phyloP scores from a whole-genome alignment of 2,797 vertebrate species.

The Scyliorhinus canicula region DNA sequence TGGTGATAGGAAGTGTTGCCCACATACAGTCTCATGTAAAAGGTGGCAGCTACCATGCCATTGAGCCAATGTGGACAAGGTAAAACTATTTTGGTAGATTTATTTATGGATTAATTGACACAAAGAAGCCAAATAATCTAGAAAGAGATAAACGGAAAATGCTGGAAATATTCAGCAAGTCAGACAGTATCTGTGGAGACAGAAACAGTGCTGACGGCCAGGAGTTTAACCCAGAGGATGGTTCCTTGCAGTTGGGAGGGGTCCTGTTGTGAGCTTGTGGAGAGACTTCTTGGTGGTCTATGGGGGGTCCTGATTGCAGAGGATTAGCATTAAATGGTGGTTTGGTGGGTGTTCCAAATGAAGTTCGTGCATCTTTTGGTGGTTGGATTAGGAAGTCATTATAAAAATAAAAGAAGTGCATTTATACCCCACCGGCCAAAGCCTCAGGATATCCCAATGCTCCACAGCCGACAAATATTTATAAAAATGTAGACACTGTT shows the following conservation, averaged over 20 bases:
- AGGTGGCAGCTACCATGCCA: neutral
- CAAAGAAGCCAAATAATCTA: neutral
- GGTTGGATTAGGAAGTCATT: neutral
- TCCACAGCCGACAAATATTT: neutral
- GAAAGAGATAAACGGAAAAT: neutral
- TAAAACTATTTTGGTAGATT: neutral
- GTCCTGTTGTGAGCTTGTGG: neutral
- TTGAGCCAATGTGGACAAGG: neutral
- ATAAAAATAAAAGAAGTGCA: neutral
- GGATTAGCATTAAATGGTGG: neutral
- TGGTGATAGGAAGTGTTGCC: neutral
- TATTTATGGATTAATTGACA: neutral
- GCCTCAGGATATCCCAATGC: neutral
- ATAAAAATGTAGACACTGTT: neutral
- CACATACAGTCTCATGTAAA: neutral
- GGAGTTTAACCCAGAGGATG: neutral
- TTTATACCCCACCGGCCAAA: neutral
- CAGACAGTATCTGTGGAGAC: too few species aligned
- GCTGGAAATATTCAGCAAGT: neutral
- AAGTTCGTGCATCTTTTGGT: neutral
- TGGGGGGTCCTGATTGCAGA: neutral
- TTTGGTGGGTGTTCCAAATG: neutral
- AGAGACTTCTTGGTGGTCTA: neutral
- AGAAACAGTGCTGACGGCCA: too few species aligned
- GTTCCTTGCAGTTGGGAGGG: neutral